phyloP scores from a whole-genome alignment of 2,888 invertebrate genomes.

The Zhuqinia jingwanae region DNA sequence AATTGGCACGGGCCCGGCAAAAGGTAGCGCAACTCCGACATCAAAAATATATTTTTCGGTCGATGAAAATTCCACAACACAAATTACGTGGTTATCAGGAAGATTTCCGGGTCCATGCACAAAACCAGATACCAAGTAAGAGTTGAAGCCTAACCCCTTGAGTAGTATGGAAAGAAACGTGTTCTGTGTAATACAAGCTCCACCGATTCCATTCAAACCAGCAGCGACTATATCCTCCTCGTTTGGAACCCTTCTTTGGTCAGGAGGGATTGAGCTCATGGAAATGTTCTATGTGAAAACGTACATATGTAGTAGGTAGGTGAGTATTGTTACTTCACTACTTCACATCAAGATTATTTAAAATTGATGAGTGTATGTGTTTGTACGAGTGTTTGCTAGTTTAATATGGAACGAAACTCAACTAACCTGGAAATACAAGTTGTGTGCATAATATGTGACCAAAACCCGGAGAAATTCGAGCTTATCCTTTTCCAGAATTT shows the following conservation, averaged over 20 bases:
- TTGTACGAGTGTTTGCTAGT: no score
- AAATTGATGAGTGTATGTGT: no score
- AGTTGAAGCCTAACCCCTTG: conserved; percentile 67
- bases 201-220: conserved; percentile 68
- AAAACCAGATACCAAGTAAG: conserved; percentile 67
- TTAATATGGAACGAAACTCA: no score
- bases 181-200: conserved; percentile 75
- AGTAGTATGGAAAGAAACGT: conserved; percentile 66
- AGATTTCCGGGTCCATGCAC: conserved; percentile 54
- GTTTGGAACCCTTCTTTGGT: conserved; percentile 52
- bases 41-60: conserved; percentile 73
- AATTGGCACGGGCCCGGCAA: conserved; percentile 70
- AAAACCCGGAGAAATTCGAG: conserved; percentile 59
- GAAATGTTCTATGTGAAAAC: conserved; percentile 59
- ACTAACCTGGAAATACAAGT: conserved; percentile 62
- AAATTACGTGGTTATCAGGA: conserved; percentile 72
- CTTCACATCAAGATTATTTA: no score
- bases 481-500: conserved; percentile 50
- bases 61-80: conserved; percentile 67
- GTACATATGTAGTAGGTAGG: no score
- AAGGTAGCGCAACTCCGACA: conserved; percentile 68
- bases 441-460: conserved; percentile 46
- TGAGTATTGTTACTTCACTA: no score
- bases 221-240: conserved; percentile 49
- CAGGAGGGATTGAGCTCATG: conserved; percentile 47